A percentile compares a stretch with the other conserved stretches of the same genome.
Conservation (phyloP, 2,113 vertebrate species). For the Thomomys bottae region DNA sequence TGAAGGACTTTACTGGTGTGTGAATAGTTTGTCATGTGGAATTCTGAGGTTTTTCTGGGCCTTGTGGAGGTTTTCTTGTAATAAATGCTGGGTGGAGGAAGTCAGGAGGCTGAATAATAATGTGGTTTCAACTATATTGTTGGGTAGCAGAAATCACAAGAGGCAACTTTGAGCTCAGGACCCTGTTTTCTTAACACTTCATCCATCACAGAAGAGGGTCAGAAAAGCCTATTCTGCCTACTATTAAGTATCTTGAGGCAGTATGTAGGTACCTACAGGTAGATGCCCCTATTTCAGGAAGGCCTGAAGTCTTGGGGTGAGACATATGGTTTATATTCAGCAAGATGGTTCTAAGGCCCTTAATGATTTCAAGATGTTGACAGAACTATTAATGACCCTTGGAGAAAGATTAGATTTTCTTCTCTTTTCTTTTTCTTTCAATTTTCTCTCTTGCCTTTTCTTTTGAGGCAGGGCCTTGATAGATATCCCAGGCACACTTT, state of each 20-base stretch:
- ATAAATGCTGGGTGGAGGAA: constrained; percentile 58
- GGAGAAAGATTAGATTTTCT: constrained; percentile 79
- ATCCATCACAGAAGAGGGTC: constrained; percentile 65
- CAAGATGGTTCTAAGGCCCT: constrained; percentile 68
- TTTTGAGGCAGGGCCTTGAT: too few relatives aligned
- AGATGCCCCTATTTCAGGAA: constrained; percentile 62
- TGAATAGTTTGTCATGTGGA: constrained; percentile 70
- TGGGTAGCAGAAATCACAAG: constrained; percentile 55
- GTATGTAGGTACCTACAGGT: constrained; percentile 59
- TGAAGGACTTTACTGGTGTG: constrained; percentile 63
- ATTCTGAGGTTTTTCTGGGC: constrained; percentile 72
- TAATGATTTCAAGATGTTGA: constrained; percentile 86
- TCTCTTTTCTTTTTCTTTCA: too few relatives aligned
- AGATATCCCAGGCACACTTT: too few relatives aligned
- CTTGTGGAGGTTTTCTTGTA: constrained; percentile 38
- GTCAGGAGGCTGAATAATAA: constrained; percentile 19
- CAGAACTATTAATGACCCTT: constrained; percentile 83
- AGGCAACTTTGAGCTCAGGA: constrained; percentile 60
- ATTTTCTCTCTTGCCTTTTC: too few relatives aligned
- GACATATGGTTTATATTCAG: constrained; percentile 81
- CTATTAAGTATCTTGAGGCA: neutral
- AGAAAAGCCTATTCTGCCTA: constrained; percentile 46
- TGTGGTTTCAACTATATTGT: constrained; percentile 66
- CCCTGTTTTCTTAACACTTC: constrained; percentile 75
- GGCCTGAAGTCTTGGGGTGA: constrained; percentile 31